Evolutionary conservation across 2,888 invertebrate genomes (phyloP).

Genomic region (Spisula solida): DNA sequence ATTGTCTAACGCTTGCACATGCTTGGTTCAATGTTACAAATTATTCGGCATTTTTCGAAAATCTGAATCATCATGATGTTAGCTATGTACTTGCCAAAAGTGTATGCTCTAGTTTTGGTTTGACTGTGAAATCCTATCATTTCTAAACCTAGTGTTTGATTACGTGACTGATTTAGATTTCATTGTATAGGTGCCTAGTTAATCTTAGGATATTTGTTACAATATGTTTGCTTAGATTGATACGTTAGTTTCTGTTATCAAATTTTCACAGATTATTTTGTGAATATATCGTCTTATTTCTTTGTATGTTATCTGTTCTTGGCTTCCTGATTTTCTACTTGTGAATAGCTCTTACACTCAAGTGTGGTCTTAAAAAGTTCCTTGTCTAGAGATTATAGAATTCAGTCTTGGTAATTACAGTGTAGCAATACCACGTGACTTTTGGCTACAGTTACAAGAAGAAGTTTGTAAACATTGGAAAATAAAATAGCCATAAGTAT

Average conservation of each 20-base stretch:
- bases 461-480: too few relatives aligned
- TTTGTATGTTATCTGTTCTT: background rate
- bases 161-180: background rate
- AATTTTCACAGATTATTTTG: slow-evolving; percentile 1
- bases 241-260: background rate
- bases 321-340: background rate
- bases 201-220: background rate
- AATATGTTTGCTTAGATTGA: background rate
- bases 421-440: too few relatives aligned
- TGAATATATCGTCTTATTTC: background rate
- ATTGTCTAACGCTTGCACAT: too few relatives aligned
- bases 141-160: background rate
- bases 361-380: slow-evolving; percentile 1
- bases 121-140: background rate
- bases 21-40: too few relatives aligned
- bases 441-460: too few relatives aligned
- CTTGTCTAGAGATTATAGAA: background rate
- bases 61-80: too few relatives aligned
- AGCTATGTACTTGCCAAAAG: too few relatives aligned
- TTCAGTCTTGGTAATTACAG: background rate
- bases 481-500: too few relatives aligned
- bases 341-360: background rate
- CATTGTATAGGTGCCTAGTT: background rate
- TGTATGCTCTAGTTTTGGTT: background rate
- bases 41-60: too few relatives aligned